A percentile compares a stretch with the other conserved stretches of the same genome.
Evolutionary conservation across 2,888 invertebrate species (phyloP).

Genomic region (Strigamia crassipes): DNA sequence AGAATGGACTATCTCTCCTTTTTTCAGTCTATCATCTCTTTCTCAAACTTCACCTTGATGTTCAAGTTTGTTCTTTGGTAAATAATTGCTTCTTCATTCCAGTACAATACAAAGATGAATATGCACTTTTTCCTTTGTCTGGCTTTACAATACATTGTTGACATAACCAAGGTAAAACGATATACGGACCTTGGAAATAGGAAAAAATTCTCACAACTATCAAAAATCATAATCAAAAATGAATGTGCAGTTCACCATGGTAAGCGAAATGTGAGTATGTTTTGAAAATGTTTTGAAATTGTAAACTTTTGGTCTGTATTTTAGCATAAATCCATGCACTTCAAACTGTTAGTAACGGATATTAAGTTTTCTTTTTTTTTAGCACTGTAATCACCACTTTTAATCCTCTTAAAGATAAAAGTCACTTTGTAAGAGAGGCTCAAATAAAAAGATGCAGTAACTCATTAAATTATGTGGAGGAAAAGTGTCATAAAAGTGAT

Average conservation of each 20-base stretch:
- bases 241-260: conserved; percentile 8
- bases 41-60: conserved; percentile 6
- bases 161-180: conserved; percentile 35
- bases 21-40: neutral
- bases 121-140: conserved; percentile 29
- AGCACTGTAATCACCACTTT: neutral
- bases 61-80: conserved; percentile 19
- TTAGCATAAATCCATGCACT: neutral
- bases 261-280: neutral
- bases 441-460: conserved; percentile 4
- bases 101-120: conserved; percentile 22
- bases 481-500: conserved; percentile 28
- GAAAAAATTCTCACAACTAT: conserved; percentile 31
- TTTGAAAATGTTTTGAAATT: neutral
- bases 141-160: conserved; percentile 23
- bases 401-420: conserved; percentile 14
- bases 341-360: neutral
- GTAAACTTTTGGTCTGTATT: neutral
- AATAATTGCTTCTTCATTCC: conserved; percentile 38
- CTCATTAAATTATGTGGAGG: neutral
- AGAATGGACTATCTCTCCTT: neutral
- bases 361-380: neutral
- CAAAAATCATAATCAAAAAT: neutral
- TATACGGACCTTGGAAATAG: conserved; percentile 22
- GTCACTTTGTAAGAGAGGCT: neutral